Base-by-base conservation (phyloP, 2,888 invertebrate genomes). In the Melieria crassipennis region DNA sequence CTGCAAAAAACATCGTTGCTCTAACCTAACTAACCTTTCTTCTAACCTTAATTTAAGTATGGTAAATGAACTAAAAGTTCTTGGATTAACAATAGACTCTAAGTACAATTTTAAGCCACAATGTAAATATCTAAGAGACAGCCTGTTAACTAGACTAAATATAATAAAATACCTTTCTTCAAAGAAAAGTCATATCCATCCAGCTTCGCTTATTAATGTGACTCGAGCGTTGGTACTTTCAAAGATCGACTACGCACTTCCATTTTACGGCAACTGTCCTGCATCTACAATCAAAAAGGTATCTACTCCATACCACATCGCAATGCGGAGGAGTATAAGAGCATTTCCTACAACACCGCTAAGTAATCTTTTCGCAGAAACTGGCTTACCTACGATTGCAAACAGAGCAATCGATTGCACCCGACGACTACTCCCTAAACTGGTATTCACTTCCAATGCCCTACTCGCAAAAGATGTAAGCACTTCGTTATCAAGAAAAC, bases 301-400 rank as follows among this genome's bases (percentile, higher is more conserved):
- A 6, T 58, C 58, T 7, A 30, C 58, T n/a, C 58, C 42, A 30
- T 58, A 58, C 42, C 58, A 58, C 43, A n/a, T 58, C 10, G 58
- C 58, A 16, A 58, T 58, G 5, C 58, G 58, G 30, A 58, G 58
- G 42, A 58, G 58, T 45, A 42, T 58, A 30, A 58, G 58, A 58
- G 42, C 58, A 58, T 58, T 58, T 58, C 58, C 58, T 30, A 58
- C 58, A 7, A 58, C 58, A 58, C 58, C 58, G 42, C 58, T 58
- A 42, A 58, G n/a, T 7, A 58, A 42, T 42, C 42, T 58, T n/a
- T 58, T 58, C 7, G 58, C 58, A 30, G 58, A 58, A 58, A 58
- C 9, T 58, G 42, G 58, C 30, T n/a, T 58, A n/a, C 10, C 30
- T 30, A 58, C 58, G 5, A 58, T 42, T 11, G 42, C 7, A 3